phyloP scores from a whole-genome alignment of 2,113 vertebrate genomes.

The Pseudopipra pipra region DNA sequence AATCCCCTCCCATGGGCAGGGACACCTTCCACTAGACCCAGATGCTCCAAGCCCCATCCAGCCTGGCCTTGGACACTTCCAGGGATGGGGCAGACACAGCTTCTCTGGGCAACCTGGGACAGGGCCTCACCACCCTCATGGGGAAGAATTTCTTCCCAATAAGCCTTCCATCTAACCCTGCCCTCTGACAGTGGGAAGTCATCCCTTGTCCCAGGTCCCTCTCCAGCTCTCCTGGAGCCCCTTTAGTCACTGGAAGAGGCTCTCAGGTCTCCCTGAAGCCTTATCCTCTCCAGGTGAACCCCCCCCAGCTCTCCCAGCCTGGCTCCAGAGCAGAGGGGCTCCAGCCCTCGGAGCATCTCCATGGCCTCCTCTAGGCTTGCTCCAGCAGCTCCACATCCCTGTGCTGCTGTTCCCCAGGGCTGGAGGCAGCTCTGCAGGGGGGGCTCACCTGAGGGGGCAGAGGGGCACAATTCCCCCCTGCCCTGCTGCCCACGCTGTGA shows the following conservation, averaged over 20 bases:
- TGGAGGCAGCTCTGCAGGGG: background rate
- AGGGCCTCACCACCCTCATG: background rate
- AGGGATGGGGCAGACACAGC: background rate
- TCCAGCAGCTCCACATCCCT: background rate
- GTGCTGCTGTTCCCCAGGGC: background rate
- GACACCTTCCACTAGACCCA: fast-evolving
- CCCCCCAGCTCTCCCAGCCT: background rate
- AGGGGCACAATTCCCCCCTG: background rate
- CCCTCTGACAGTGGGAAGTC: background rate
- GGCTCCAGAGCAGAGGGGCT: background rate
- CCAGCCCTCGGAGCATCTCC: background rate
- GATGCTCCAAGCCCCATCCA: fast-evolving
- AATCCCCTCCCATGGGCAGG: too few species aligned
- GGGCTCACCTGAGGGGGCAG: background rate
- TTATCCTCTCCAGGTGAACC: background rate
- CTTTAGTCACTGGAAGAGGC: background rate
- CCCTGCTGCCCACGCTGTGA: background rate
- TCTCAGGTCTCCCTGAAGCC: background rate
- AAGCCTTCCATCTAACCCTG: background rate
- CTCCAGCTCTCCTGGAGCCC: background rate
- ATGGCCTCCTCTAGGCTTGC: background rate
- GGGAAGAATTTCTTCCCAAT: background rate
- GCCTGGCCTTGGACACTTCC: fast-evolving
- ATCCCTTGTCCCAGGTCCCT: background rate
- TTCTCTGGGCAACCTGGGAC: background rate